Base-by-base conservation (phyloP, 2,797 vertebrate genomes). In the Sebastolobus altivelis region DNA sequence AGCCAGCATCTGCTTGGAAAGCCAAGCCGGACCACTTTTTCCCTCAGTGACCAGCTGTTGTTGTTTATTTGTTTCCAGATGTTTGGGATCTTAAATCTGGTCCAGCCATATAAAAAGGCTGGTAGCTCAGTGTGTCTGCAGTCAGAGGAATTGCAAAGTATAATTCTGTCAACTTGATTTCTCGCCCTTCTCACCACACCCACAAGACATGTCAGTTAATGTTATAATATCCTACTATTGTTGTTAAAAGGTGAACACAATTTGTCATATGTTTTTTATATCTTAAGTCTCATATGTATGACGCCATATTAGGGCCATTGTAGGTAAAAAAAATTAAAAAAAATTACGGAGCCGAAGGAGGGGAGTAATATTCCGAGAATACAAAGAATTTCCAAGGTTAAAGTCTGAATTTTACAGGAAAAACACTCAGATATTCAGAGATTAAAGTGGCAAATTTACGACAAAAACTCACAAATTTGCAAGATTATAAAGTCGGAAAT, bases 51-150 rank as follows among this genome's bases (percentile, higher is more conserved):
- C 71, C 84, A 88, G 80, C 84, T 90, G 85, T 43, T 82, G 85
- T 65, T 77, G 79, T 85, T 87, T 76, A 78, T 86, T 82, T 77
- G 62, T 80, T 40, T 80, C 73, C 86, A 84, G 77, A 80, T 92
- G 83, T 82, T 81, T 46, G 4, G n/a, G 63, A 5, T 73, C 68
- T 80, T 63, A 74, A 76, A 54, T 68, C 52, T 35, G 18, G 5
- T 69, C 49, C 54, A 14, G 35, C 52, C 46, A 31, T 11, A 16
- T 20, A 5, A 16, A 65, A 70, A 65, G 70, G 12, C 25, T 25
- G 52, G 31, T 10, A 1, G 58, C 71, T 84, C 40, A 20, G 5
- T 61, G n/a, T 33, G 61, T 40, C 73, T 22, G 5, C 43, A 74
- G 35, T 37, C 35, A 25, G 25, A 25, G 25, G 25, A 25, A 25